A percentile compares a stretch with the other conserved stretches of the same genome.
Conservation (phyloP, 2,113 vertebrate genomes). For the Cebidichthys violaceus region DNA sequence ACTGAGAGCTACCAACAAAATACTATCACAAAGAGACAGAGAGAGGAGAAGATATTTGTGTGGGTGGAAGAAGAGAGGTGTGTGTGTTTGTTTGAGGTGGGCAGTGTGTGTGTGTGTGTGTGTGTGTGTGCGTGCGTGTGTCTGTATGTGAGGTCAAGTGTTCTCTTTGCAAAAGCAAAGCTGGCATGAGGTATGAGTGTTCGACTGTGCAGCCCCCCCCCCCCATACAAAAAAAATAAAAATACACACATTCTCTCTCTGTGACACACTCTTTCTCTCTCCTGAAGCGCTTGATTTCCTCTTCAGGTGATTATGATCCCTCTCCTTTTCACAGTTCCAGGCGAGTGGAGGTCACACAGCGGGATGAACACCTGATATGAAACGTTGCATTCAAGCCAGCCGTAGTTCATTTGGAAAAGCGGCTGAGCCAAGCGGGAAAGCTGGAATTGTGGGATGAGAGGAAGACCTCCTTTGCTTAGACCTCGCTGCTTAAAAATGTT, state of each 20-base stretch:
- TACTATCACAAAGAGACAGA: slow-evolving; percentile 61
- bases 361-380: slow-evolving; percentile 74
- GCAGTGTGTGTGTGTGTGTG: neutral
- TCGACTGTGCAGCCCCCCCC: neutral
- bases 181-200: slow-evolving; percentile 17
- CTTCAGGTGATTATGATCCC: slow-evolving; percentile 78
- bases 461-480: neutral
- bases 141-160: slow-evolving; percentile 57
- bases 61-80: slow-evolving; percentile 31
- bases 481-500: neutral
- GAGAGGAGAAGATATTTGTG: slow-evolving; percentile 51
- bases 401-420: slow-evolving; percentile 63
- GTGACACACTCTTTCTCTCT: slow-evolving; percentile 21
- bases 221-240: slow-evolving; percentile 19
- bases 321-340: slow-evolving; percentile 74
- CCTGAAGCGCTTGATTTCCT: slow-evolving; percentile 66
- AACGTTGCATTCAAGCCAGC: slow-evolving; percentile 75
- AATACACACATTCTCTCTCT: slow-evolving; percentile 36
- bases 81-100: neutral
- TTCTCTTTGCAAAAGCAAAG: slow-evolving; percentile 41
- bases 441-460: neutral
- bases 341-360: slow-evolving; percentile 67
- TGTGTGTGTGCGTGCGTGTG: slow-evolving; percentile 1
- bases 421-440: slow-evolving; percentile 52
- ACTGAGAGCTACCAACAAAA: slow-evolving; percentile 62